Percentiles rank a stretch among this genome's conserved stretches.
These are phyloP conservation scores for Sylvia borin DNA, from an alignment of 2,797 vertebrate genomes.

Conservation along the genomic window DNA sequence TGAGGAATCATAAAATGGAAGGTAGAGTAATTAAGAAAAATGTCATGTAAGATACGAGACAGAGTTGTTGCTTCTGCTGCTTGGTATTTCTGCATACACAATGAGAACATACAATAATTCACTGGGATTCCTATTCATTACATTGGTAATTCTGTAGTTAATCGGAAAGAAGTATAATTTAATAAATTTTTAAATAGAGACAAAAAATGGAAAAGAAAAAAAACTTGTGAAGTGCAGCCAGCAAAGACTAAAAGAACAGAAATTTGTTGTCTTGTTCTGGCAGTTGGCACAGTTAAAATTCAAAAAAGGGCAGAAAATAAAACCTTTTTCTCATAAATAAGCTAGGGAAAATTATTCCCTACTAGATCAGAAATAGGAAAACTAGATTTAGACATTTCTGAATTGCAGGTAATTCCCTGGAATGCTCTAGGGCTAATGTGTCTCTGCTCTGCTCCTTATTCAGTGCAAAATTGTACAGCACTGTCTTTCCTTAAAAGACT, in stretches of 20 bases:
- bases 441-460: background rate
- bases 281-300: background rate
- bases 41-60: background rate
- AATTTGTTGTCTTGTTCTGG: background rate
- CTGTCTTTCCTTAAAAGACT: background rate
- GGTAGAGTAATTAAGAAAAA: conserved; percentile 19
- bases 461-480: background rate
- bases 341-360: background rate
- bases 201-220: accelerated
- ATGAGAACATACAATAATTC: background rate
- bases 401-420: background rate
- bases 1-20: conserved; percentile 9
- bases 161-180: background rate
- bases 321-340: background rate
- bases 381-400: background rate
- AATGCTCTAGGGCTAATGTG: background rate
- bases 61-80: background rate
- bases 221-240: background rate
- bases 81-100: background rate
- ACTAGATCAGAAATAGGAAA: background rate
- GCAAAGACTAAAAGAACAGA: background rate
- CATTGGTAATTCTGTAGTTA: background rate
- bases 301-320: background rate
- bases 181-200: background rate
- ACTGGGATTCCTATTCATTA: background rate